Evolutionary conservation across 2,797 vertebrate species (phyloP), one percentile per base, ranked within the genome.

Genomic region (Scleropages formosus): DNA sequence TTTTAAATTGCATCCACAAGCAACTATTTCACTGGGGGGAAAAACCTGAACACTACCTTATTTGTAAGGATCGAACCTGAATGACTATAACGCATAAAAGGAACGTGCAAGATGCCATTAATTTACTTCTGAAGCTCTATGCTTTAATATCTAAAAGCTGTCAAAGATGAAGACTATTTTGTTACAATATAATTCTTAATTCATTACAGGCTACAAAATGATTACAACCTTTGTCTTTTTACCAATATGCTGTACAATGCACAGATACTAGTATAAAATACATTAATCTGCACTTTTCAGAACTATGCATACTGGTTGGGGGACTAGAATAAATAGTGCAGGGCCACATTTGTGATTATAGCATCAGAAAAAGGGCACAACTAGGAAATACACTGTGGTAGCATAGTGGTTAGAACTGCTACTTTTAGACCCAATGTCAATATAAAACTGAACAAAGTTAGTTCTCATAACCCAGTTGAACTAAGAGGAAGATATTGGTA

Each of bases 291-390:
- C 15, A 73, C 22, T 47, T 59, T 44, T 24, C 49, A 75, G 15
- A 39, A 61, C 66, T 69, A 44, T 6, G 46, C 22, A 56, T 56
- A 71, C 53, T 24, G 69, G 66, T 27, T 22, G 39, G 39, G 66
- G 74, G 15, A 69, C 11, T 9, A 51, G 67, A 18, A 26, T 69
- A 22, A 69, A 69, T 49, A 69, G 47, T 49, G 67, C n/a, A 69
- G 67, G 22, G 47, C 26, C 67, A 51, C 18, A 9, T 53, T 22
- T 26, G 46, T n/a, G 2, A 56, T 18, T 2, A 10, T 56, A n/a
- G n/a, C n/a, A n/a, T n/a, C n/a, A n/a, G n/a, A n/a, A n/a, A n/a
- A n/a, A n/a, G n/a, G n/a, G n/a, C n/a, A n/a, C n/a, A n/a, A n/a
- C n/a, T n/a, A n/a, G n/a, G n/a, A n/a, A n/a, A n/a, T n/a, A n/a